Percentiles rank a stretch among this genome's conserved stretches.
These are phyloP conservation scores for Philaethria dido DNA, from an alignment of 2,888 invertebrate species.

Conservation along the genomic window DNA sequence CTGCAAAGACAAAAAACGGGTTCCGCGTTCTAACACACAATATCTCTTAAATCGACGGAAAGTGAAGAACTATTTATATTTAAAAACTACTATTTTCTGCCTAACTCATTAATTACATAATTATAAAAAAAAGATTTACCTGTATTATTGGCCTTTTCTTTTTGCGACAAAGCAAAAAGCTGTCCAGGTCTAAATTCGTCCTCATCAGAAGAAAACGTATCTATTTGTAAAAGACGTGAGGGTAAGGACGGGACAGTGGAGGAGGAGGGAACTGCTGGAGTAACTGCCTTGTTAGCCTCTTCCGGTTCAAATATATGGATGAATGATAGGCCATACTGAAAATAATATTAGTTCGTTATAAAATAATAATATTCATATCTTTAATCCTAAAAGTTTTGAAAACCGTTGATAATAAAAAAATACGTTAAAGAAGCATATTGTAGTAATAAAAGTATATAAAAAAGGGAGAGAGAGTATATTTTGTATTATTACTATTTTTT, in stretches of 20 bases:
- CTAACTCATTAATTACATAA: neutral
- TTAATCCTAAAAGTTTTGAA: too few relatives aligned
- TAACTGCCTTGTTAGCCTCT: neutral
- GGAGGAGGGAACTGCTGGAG: conserved; percentile 29
- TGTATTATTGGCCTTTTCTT: neutral
- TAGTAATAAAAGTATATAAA: too few relatives aligned
- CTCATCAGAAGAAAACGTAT: conserved; percentile 82
- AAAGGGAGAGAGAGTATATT: too few relatives aligned
- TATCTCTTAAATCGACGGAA: too few relatives aligned
- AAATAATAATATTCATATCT: too few relatives aligned
- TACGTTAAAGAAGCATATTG: too few relatives aligned
- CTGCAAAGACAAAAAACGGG: too few relatives aligned
- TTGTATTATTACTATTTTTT: too few relatives aligned
- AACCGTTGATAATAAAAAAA: too few relatives aligned
- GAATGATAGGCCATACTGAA: conserved; percentile 91
- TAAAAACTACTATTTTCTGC: too few relatives aligned
- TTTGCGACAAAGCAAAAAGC: conserved; percentile 77
- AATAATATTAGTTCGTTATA: conserved; percentile 1
- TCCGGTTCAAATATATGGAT: conserved; percentile 85
- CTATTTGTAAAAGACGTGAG: conserved; percentile 56
- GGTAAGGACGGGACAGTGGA: conserved; percentile 38
- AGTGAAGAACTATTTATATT: too few relatives aligned
- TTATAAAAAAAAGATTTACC: neutral
- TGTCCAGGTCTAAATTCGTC: conserved; percentile 86
- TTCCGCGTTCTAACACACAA: too few relatives aligned